Evolutionary conservation across 1,140 invertebrate genomes (phyloP).

Genomic region (Onthophagus taurus): DNA sequence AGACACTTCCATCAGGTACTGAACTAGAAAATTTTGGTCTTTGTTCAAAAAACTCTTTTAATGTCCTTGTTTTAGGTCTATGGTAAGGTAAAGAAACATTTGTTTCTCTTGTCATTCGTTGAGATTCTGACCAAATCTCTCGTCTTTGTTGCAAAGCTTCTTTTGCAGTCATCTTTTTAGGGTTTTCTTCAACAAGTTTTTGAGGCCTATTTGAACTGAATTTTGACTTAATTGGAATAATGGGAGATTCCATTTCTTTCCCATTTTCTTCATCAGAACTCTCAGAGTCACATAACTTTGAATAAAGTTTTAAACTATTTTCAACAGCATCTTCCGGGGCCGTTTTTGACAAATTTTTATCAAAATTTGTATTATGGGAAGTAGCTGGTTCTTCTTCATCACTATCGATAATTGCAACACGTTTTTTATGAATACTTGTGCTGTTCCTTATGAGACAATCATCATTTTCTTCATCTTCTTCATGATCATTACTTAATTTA

Average conservation of each 20-base stretch:
- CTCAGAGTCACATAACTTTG: not conserved
- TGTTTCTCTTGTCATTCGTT: conserved; percentile 59
- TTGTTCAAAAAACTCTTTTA: conserved; percentile 60
- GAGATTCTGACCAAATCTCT: conserved; percentile 49
- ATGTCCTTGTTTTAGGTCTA: conserved; percentile 57
- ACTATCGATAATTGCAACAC: no score
- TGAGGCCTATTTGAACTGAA: not conserved
- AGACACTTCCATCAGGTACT: conserved; percentile 12
- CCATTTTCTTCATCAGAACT: no score
- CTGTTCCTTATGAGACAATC: no score
- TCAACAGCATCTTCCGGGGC: not conserved
- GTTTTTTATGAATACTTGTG: no score
- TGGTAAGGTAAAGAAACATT: conserved; percentile 67
- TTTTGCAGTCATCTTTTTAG: conserved; percentile 43
- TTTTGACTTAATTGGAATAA: no score
- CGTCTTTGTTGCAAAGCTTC: conserved; percentile 46
- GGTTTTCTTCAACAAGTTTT: conserved; percentile 1
- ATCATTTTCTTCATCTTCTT: no score
- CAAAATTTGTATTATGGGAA: no score
- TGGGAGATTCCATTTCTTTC: no score
- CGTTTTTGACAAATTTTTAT: no score
- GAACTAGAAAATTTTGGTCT: conserved; percentile 24
- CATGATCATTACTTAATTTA: no score
- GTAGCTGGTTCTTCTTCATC: no score
- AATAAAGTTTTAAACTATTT: not conserved